Conservation (phyloP, 2,888 invertebrate genomes). For the Ochropacha duplaris region DNA sequence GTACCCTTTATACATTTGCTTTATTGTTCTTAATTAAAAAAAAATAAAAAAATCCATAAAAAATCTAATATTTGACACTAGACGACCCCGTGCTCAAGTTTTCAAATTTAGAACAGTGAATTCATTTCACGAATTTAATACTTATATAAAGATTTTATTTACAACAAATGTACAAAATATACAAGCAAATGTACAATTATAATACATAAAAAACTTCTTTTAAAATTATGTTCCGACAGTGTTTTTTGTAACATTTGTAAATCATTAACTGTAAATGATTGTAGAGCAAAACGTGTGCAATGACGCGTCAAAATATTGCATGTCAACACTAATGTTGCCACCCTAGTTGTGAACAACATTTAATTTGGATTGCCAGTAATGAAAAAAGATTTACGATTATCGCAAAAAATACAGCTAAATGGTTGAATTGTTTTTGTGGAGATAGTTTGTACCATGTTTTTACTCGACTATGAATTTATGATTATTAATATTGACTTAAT, state of each 20-base stretch:
- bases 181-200: too few relatives aligned
- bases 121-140: too few relatives aligned
- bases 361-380: neutral
- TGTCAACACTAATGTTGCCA: neutral
- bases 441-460: neutral
- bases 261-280: neutral
- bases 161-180: too few relatives aligned
- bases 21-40: too few relatives aligned
- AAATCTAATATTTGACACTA: too few relatives aligned
- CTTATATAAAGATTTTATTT: too few relatives aligned
- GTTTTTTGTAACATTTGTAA: neutral
- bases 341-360: neutral
- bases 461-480: neutral
- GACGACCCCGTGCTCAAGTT: too few relatives aligned
- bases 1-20: too few relatives aligned
- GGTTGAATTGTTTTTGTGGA: neutral
- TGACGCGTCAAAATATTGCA: neutral
- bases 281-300: neutral
- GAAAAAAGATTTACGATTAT: neutral
- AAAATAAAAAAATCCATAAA: too few relatives aligned
- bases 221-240: too few relatives aligned
- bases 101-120: too few relatives aligned
- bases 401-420: neutral
- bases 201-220: too few relatives aligned
- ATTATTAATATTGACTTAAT: neutral